Evolutionary conservation across 2,797 vertebrate genomes (phyloP), one percentile per base, ranked within the genome.

Genomic region (Eurystomus glaucurus): DNA sequence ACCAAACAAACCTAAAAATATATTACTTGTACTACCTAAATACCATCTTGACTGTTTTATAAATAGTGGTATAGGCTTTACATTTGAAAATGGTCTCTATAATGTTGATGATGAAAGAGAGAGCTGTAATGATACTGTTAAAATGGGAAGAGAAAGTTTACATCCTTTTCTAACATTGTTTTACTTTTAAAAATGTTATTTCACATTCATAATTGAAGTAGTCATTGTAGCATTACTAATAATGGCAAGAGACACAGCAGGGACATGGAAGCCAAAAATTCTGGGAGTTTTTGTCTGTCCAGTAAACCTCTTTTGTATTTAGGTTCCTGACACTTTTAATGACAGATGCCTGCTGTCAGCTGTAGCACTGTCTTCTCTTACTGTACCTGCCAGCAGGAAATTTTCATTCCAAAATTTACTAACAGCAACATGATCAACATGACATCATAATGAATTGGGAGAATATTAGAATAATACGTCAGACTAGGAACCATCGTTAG

Each of bases 291-390:
- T 97, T 93, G 13, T 69, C 77, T 74, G 58, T 7, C 33, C 64
- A 46, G 55, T 91, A 93, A 90, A 84, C 48, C 11, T 48, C 6
- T 58, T 48, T 68, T 87, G 19, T 95, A 35, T 94, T 96, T 96
- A 86, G 46, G 88, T 95, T 96, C 46, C 74, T 96, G 93, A 77
- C 45, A 81, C 74, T 88, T 96, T 92, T 94, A 91, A 85, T 91
- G 96, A 92, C 94, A 95, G 94, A 86, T n/a, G 68, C 82, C 65
- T 83, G 64, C 39, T 94, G 90, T 86, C 90, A 96, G 58, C 64
- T 82, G 72, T 85, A 89, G 85, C 75, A 50, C 62, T 58, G 29
- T 68, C 69, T 95, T 92, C 61, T 90, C 68, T 91, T 66, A 60
- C 48, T 3, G 0, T 77, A 96, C 54, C 93, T 95, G 87, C 76